Evolutionary conservation across 2,797 vertebrate genomes (phyloP).

Genomic region (Molossus alvarezi): DNA sequence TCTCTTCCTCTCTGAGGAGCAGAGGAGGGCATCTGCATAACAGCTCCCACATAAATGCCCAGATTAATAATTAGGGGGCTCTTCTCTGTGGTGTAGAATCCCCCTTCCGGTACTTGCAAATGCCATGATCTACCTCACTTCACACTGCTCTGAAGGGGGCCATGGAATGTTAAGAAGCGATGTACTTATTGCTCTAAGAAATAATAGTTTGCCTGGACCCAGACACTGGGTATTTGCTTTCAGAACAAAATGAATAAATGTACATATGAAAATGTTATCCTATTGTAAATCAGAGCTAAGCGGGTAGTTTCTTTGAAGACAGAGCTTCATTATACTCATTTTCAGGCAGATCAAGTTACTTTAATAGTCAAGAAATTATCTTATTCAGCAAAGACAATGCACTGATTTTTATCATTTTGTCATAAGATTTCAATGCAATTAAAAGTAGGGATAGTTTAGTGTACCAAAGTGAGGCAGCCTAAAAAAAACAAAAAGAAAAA

Average conservation of each 20-base stretch:
- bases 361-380: slow-evolving; percentile 8
- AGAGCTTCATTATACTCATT: slow-evolving; percentile 49
- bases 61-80: background rate
- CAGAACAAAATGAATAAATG: background rate
- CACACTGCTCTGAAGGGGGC: background rate
- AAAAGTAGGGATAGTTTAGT: background rate
- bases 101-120: background rate
- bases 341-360: slow-evolving; percentile 53
- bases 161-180: background rate
- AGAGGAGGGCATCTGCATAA: background rate
- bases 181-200: background rate
- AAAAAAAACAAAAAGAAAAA: slow-evolving; percentile 55
- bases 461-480: background rate
- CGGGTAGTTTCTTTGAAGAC: background rate
- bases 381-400: slow-evolving; percentile 26
- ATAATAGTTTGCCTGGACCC: background rate
- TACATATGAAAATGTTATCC: background rate
- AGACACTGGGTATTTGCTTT: slow-evolving; percentile 2
- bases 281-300: slow-evolving; percentile 1
- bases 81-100: background rate
- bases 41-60: background rate
- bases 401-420: slow-evolving; percentile 36
- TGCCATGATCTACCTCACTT: background rate
- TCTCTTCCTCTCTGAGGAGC: background rate
- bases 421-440: slow-evolving; percentile 38